A percentile compares a stretch with the other conserved stretches of the same genome.
Evolutionary conservation across 2,888 invertebrate genomes (phyloP).

Genomic region (Drosophila monieri): DNA sequence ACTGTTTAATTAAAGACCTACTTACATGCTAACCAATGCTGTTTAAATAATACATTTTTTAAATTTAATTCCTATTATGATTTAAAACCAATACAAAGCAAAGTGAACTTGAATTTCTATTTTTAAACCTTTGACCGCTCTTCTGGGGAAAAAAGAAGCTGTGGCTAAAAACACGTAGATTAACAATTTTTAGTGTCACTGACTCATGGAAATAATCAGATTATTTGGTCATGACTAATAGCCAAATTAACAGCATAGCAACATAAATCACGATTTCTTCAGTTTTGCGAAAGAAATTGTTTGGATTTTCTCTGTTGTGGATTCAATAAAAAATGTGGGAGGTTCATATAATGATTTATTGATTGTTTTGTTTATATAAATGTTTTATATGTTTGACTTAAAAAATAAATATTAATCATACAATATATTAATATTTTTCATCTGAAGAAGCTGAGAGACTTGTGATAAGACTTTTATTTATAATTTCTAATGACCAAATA

Average conservation of each 20-base stretch:
- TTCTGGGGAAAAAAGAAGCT: not conserved
- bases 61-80: not conserved
- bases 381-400: too few relatives aligned
- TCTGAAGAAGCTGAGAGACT: too few relatives aligned
- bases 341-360: not conserved
- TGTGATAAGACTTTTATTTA: too few relatives aligned
- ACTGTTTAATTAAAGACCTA: not conserved
- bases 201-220: slow-evolving; percentile 5
- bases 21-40: too few relatives aligned
- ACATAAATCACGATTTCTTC: slow-evolving; percentile 31
- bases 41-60: not conserved
- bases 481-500: too few relatives aligned
- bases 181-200: slow-evolving; percentile 4
- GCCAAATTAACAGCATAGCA: slow-evolving; percentile 26
- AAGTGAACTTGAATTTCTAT: not conserved
- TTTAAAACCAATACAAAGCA: not conserved
- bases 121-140: not conserved
- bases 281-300: not conserved
- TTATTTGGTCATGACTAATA: slow-evolving; percentile 29
- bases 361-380: not conserved
- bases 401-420: too few relatives aligned
- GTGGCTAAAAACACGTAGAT: not conserved
- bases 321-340: not conserved
- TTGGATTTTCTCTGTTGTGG: too few relatives aligned
- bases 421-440: too few relatives aligned